Base-by-base conservation (phyloP, 2,888 invertebrate species). In the Heteropelma amictum region DNA sequence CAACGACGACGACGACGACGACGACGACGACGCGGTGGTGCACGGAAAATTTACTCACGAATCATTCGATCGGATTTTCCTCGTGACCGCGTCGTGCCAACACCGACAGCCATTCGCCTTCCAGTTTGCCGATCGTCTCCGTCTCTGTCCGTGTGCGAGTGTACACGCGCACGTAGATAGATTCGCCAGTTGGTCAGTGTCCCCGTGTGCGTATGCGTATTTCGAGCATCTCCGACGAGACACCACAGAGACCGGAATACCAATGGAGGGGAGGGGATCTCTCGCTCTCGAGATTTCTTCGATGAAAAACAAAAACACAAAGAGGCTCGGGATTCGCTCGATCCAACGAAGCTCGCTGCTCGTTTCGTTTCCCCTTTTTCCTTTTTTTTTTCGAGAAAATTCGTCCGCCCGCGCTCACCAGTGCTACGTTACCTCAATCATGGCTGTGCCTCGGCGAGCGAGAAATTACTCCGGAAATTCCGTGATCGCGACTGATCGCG, bases 81-180 rank as follows among this genome's bases (percentile, higher is more conserved):
- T 49, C 35, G 33, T 12, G 17, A 49, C 26, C 26, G 63, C 63
- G 63, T 63, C 63, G 49, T 38, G 1, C 10, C 12, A 30, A 47
- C 45, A 7, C 45, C 14, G 19, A 26, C 63, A 51, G 63, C 63
- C 63, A 63, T 63, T 61, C 45, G 45, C 30, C 42, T 60, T 38
- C 49, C 49, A 58, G 42, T 40, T 28, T 4, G 2, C 42, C 17
- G 42, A 42, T 26, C 19, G 40, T 40, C 7, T 26, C 17, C 26
- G 10, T 8, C 7, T 60, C 14, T 53, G 26, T 33, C 1, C 21
- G 19, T 47, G 45, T 45, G 8, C n/a, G 4, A 10, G 2, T 12
- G 23, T 23, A n/a, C 23, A 17, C 10, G n/a, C 30, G 3, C 6
- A 30, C 7, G 7, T 30, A 30, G 7, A 6, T 10, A 30, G 30